A percentile compares a stretch with the other conserved stretches of the same genome.
These are phyloP conservation scores for Apoderus coryli DNA, from an alignment of 2,888 invertebrate genomes.

Conservation along the genomic window DNA sequence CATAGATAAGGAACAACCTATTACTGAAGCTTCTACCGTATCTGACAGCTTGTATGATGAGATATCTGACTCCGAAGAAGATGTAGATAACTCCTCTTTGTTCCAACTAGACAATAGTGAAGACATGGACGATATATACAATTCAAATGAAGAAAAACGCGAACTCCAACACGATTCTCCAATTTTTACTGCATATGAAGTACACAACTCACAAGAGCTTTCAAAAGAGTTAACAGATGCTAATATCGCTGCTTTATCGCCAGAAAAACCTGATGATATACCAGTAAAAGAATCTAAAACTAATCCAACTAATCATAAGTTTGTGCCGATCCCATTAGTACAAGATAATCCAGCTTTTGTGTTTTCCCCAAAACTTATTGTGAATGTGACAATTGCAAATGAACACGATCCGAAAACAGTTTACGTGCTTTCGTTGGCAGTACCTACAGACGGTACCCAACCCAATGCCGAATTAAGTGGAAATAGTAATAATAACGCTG, in stretches of 20 bases:
- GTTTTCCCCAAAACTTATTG: slow-evolving; percentile 48
- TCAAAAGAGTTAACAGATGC: slow-evolving; percentile 28
- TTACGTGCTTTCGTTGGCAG: slow-evolving; percentile 67
- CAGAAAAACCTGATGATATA: slow-evolving; percentile 12
- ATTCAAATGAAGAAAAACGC: slow-evolving; percentile 11
- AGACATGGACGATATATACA: slow-evolving; percentile 14
- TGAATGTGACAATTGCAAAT: slow-evolving; percentile 70
- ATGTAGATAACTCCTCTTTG: slow-evolving; percentile 15
- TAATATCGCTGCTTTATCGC: slow-evolving; percentile 22
- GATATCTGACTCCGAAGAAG: slow-evolving; percentile 3
- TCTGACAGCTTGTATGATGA: slow-evolving; percentile 9
- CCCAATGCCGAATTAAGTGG: slow-evolving; percentile 39
- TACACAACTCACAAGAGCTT: slow-evolving; percentile 18
- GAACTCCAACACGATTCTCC: slow-evolving; percentile 34
- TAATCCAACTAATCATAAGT: slow-evolving; percentile 18
- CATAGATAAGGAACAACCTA: no score
- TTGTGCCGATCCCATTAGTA: slow-evolving; percentile 25
- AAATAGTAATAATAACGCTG: slow-evolving; percentile 17
- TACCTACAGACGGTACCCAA: slow-evolving; percentile 49
- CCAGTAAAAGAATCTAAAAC: not conserved
- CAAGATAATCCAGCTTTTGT: slow-evolving; percentile 26
- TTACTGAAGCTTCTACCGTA: not conserved
- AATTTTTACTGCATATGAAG: slow-evolving; percentile 16
- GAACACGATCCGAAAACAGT: slow-evolving; percentile 49
- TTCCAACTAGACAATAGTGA: slow-evolving; percentile 16